Evolutionary conservation across 1,140 invertebrate species (phyloP), one percentile per base, ranked within the genome.

Genomic region (Stratiolaelaps scimitus): DNA sequence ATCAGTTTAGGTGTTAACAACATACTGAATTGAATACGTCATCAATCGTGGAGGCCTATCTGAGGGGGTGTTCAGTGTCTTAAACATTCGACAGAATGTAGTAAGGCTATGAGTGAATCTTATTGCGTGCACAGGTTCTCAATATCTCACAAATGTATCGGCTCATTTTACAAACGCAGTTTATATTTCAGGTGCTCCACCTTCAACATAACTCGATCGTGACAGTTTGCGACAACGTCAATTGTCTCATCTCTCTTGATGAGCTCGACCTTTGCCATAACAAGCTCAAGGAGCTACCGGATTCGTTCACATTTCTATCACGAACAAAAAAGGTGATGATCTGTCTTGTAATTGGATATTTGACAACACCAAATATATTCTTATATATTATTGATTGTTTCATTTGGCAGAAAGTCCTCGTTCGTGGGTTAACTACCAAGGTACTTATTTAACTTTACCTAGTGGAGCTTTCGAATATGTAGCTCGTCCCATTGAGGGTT

Each of bases 181-280:
- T 6, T 20, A 7, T 28, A 23, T 60, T 60, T 15, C 69, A 69
- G 29, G 71, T 69, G 56, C 70, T 79, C 6, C 73, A 74, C 44
- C 64, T 72, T 19, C 73, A 76, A 30, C 67, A 78, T 68, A 79
- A 79, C 69, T 69, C 74, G 30, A 45, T 79, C 6, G 44, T 43
- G 29, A 34, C 71, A 34, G 66, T 79, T 1, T 69, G 70, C 67
- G 72, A 75, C 56, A 74, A 76, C 15, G 72, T 80, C 43, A 74
- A 75, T 19, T 69, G 75, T 67, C 71, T 80, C 6, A 70, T 68
- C 34, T 72, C 71, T 66, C 69, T 80, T 10, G 75, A 78, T 68
- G 72, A 76, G 60, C 70, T 80, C 82, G 81, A 84, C 75, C 70
- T 84, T 40, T 83, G 83, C 1, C 72, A 80, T 69, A 85, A 85